Evolutionary conservation across 2,113 vertebrate species (phyloP).

Genomic region (Monopterus albus): DNA sequence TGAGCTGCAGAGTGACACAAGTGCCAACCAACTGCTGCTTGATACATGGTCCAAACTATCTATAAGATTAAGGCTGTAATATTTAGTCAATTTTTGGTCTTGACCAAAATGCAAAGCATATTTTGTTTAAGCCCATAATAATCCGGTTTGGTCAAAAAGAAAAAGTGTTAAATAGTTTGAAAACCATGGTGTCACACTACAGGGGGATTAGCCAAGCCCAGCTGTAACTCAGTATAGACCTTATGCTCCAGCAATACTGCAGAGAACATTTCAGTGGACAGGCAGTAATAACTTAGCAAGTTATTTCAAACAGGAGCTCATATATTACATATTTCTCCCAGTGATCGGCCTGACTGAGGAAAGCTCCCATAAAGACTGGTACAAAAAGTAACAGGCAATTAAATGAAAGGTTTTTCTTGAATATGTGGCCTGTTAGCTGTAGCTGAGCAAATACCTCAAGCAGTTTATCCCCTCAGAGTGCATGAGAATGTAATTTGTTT

Average conservation of each 20-base stretch:
- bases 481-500: constrained; percentile 39
- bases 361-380: constrained; percentile 32
- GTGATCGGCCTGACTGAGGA: constrained; percentile 52
- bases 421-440: constrained; percentile 55
- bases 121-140: neutral
- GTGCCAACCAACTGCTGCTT: no score
- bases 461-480: constrained; percentile 42
- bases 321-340: constrained; percentile 62
- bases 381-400: constrained; percentile 46
- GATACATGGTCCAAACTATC: neutral
- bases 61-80: constrained; percentile 2
- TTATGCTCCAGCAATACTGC: constrained; percentile 1
- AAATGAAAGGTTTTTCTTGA: constrained; percentile 60
- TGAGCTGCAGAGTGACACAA: no score
- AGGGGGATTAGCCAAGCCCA: constrained; percentile 8
- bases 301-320: constrained; percentile 49
- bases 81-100: constrained; percentile 25
- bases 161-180: neutral
- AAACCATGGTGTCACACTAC: constrained; percentile 20
- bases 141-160: constrained; percentile 2
- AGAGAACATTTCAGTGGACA: constrained; percentile 34
- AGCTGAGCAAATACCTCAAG: constrained; percentile 45
- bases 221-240: constrained; percentile 23
- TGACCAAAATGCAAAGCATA: constrained; percentile 1
- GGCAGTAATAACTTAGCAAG: constrained; percentile 55